Evolutionary conservation across 2,113 vertebrate genomes (phyloP).

Genomic region (Tiliqua scincoides): DNA sequence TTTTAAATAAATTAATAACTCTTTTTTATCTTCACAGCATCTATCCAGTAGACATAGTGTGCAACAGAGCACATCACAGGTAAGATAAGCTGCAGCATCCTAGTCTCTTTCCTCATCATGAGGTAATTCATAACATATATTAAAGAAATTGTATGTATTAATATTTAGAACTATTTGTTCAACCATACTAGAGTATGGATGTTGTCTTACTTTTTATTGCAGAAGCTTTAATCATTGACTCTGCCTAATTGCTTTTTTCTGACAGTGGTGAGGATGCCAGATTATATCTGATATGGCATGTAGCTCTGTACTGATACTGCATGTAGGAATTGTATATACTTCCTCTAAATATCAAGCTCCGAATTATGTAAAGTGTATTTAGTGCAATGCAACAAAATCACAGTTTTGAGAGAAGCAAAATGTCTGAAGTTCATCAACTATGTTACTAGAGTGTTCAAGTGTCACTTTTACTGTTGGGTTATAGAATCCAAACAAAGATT

Average conservation of each 20-base stretch:
- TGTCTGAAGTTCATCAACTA: too few relatives aligned
- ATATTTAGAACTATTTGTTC: not conserved
- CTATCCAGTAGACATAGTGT: constrained; percentile 96
- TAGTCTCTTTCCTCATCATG: not conserved
- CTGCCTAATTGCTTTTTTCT: not conserved
- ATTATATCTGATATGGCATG: too few relatives aligned
- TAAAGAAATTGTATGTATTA: not conserved
- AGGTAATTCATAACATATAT: constrained; percentile 1
- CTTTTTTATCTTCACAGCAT: constrained; percentile 81
- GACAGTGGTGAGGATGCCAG: too few relatives aligned
- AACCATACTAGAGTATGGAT: not conserved
- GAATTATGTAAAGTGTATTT: too few relatives aligned
- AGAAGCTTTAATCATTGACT: not conserved
- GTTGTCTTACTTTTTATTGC: not conserved
- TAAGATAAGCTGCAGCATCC: constrained; percentile 62
- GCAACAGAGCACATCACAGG: constrained; percentile 96
- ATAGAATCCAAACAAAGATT: too few relatives aligned
- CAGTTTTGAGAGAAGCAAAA: too few relatives aligned
- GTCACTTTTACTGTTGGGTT: too few relatives aligned
- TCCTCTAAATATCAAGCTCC: too few relatives aligned
- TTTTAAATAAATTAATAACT: not conserved
- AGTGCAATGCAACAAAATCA: too few relatives aligned
- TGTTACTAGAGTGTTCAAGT: too few relatives aligned
- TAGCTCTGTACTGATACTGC: too few relatives aligned
- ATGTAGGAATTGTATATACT: too few relatives aligned